These are phyloP conservation scores for Heterocephalus glaber DNA, from an alignment of 2,113 vertebrate species.

Conservation along the genomic window DNA sequence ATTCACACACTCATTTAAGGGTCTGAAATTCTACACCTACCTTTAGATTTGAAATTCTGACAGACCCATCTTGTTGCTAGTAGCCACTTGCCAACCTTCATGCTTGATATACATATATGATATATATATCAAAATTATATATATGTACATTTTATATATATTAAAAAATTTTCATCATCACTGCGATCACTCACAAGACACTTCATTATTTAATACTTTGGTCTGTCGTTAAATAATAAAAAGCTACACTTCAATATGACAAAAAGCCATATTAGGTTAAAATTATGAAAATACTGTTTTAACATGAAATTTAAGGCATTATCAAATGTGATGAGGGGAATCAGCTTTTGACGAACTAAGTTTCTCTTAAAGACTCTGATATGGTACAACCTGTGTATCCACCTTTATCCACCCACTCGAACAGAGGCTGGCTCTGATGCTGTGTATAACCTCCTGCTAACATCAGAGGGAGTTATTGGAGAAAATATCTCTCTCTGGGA, in stretches of 20 bases:
- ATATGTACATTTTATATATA: not conserved
- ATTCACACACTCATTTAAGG: not conserved
- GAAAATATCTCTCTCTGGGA: constrained; percentile 35
- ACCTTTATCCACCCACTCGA: not conserved
- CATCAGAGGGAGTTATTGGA: constrained; percentile 38
- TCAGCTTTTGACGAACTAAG: not conserved
- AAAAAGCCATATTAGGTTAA: not conserved
- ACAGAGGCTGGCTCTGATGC: not conserved
- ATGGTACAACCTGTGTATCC: not conserved
- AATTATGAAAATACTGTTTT: constrained; percentile 3
- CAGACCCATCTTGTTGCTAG: not conserved
- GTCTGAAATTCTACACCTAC: not conserved
- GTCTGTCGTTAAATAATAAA: constrained; percentile 8
- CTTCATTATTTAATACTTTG: constrained; percentile 15
- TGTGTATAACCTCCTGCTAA: not conserved
- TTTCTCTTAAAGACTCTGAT: not conserved
- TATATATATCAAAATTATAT: too few species aligned
- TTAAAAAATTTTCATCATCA: not conserved
- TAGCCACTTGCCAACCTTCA: not conserved
- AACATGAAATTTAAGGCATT: not conserved
- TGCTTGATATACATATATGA: not conserved
- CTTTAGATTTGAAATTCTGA: not conserved
- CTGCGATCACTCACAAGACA: not conserved
- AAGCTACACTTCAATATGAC: not conserved
- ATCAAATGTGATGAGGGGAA: not conserved